phyloP scores from a whole-genome alignment of 2,797 vertebrate species.

The Phalloptychus januarius region DNA sequence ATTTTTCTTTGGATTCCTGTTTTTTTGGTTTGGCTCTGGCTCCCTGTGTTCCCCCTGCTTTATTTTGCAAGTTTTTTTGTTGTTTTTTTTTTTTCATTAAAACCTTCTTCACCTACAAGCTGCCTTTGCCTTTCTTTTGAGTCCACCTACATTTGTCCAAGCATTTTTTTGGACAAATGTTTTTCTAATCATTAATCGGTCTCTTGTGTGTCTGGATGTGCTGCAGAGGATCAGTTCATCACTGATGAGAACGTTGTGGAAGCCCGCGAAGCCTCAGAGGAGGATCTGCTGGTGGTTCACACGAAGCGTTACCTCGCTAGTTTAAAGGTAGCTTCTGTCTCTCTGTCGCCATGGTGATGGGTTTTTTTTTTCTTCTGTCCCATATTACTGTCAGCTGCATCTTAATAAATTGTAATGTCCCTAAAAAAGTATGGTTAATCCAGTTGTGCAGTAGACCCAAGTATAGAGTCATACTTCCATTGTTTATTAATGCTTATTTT shows the following conservation, averaged over 20 bases:
- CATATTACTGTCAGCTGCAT: background rate
- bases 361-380: background rate
- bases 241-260: conserved; percentile 87
- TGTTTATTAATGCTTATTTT: background rate
- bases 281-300: conserved; percentile 93
- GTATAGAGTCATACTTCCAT: background rate
- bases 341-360: background rate
- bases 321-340: conserved; percentile 86
- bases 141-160: too few species aligned
- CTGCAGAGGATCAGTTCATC: conserved; percentile 91
- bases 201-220: background rate
- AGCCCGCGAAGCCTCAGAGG: conserved; percentile 90
- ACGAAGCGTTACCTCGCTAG: conserved; percentile 90
- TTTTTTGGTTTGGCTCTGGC: too few species aligned
- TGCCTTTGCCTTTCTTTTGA: too few species aligned
- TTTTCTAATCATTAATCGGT: background rate
- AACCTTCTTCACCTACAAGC: too few species aligned
- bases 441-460: background rate
- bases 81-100: too few species aligned
- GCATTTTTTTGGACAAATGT: background rate
- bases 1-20: too few species aligned
- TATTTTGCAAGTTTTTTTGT: too few species aligned
- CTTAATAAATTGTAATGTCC: background rate
- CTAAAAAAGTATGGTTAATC: background rate
- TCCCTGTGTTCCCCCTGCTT: too few species aligned